Percentiles rank a stretch among this genome's conserved stretches.
Evolutionary conservation across 2,113 vertebrate species (phyloP).

Genomic region (Syngnathus scovelli): DNA sequence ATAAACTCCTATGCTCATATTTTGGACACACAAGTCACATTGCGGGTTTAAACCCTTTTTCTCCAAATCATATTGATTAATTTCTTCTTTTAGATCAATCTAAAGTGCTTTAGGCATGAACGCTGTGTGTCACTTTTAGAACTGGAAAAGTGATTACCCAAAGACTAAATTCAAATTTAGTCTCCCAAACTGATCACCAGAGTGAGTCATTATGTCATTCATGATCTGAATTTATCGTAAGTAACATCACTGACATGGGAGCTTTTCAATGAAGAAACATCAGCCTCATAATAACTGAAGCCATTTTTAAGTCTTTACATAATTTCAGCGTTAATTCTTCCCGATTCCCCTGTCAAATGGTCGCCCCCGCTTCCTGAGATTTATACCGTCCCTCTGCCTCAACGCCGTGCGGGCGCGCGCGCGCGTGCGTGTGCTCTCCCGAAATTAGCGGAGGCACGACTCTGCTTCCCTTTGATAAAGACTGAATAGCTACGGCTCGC

Average conservation of each 20-base stretch:
- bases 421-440: constrained; percentile 21
- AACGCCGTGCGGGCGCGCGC: background rate
- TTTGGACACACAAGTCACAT: background rate
- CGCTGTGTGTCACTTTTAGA: background rate
- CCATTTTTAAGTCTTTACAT: constrained; percentile 31
- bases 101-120: constrained; percentile 6
- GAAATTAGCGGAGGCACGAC: constrained; percentile 37
- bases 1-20: background rate
- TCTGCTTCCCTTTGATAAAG: constrained; percentile 42
- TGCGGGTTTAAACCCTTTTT: constrained; percentile 6
- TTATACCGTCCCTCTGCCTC: constrained; percentile 27
- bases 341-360: constrained; percentile 38
- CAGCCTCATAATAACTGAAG: background rate
- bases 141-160: background rate
- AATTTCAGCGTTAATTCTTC: constrained; percentile 40
- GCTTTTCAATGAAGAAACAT: constrained; percentile 10
- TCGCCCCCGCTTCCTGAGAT: constrained; percentile 47
- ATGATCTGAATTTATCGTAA: constrained; percentile 5
- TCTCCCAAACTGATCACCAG: background rate
- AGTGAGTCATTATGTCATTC: constrained; percentile 6
- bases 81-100: constrained; percentile 29
- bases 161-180: background rate
- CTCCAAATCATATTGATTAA: constrained; percentile 24
- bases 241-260: constrained; percentile 7
- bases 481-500: constrained; percentile 42